phyloP scores from a whole-genome alignment of 2,113 vertebrate genomes.

The Oophaga pumilio region DNA sequence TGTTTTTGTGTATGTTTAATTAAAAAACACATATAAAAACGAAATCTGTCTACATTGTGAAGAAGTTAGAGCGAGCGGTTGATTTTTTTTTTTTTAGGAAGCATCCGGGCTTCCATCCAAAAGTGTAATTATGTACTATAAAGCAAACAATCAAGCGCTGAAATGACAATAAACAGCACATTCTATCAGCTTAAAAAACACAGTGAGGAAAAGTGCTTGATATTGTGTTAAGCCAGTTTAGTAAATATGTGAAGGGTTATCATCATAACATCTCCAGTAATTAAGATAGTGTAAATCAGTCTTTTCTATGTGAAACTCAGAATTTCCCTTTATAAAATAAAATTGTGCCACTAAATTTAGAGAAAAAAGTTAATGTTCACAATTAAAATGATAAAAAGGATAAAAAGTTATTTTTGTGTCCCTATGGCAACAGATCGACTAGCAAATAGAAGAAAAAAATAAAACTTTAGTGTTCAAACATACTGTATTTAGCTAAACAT shows the following conservation, averaged over 20 bases:
- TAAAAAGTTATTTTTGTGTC: not conserved
- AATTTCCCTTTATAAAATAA: not conserved
- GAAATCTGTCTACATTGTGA: conserved; percentile 26
- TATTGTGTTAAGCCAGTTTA: not conserved
- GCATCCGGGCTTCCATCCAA: conserved; percentile 11
- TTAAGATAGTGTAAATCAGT: not conserved
- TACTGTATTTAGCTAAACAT: not conserved
- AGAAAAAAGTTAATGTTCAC: not conserved
- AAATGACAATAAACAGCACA: conserved; percentile 15
- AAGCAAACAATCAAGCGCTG: conserved; percentile 15
- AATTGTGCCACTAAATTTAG: not conserved
- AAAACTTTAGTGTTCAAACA: not conserved
- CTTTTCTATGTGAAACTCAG: not conserved
- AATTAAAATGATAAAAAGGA: not conserved
- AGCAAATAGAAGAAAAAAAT: not conserved
- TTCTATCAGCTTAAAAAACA: conserved; percentile 19
- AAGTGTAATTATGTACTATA: conserved; percentile 19
- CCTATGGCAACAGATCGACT: not conserved
- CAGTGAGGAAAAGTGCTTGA: conserved; percentile 6
- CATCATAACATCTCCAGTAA: not conserved
- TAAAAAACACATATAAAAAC: conserved; percentile 16
- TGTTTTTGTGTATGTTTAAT: not conserved
- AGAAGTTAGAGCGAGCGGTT: conserved; percentile 1
- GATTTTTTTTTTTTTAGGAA: not conserved
- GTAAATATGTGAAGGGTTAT: not conserved